Conservation (phyloP, 2,113 vertebrate genomes). For the Orycteropus afer region DNA sequence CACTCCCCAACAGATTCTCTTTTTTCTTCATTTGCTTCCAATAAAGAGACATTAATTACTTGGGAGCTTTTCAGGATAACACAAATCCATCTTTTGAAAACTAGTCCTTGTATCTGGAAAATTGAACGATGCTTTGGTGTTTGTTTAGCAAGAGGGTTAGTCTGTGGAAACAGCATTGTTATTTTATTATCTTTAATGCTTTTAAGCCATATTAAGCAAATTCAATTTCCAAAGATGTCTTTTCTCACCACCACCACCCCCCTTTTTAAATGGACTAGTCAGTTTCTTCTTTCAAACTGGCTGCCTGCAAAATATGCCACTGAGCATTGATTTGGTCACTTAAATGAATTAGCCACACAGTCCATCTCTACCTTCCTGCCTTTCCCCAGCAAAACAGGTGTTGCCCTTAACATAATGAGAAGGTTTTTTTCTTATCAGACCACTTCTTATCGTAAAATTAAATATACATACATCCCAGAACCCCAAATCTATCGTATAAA, state of each 20-base stretch:
- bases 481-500: conserved; percentile 18
- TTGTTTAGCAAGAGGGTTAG: conserved; percentile 76
- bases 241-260: conserved; percentile 62
- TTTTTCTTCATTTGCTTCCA: conserved; percentile 87
- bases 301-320: conserved; percentile 71
- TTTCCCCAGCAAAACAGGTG: conserved; percentile 73
- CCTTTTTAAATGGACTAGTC: conserved; percentile 74
- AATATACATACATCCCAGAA: conserved; percentile 44
- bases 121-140: conserved; percentile 77
- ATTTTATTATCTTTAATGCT: conserved; percentile 82
- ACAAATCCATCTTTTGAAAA: conserved; percentile 80
- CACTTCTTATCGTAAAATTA: conserved; percentile 77
- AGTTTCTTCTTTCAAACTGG: conserved; percentile 73
- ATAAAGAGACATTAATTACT: conserved; percentile 86
- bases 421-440: conserved; percentile 75
- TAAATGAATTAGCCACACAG: conserved; percentile 82
- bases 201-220: conserved; percentile 84
- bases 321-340: conserved; percentile 80
- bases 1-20: conserved; percentile 79
- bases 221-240: conserved; percentile 82
- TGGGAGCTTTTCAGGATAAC: conserved; percentile 85
- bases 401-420: conserved; percentile 77
- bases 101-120: conserved; percentile 79
- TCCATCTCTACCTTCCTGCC: conserved; percentile 65
- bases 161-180: conserved; percentile 78